Evolutionary conservation across 2,888 invertebrate species (phyloP), one percentile per base, ranked within the genome.

Genomic region (Ypsolopha scabrella): DNA sequence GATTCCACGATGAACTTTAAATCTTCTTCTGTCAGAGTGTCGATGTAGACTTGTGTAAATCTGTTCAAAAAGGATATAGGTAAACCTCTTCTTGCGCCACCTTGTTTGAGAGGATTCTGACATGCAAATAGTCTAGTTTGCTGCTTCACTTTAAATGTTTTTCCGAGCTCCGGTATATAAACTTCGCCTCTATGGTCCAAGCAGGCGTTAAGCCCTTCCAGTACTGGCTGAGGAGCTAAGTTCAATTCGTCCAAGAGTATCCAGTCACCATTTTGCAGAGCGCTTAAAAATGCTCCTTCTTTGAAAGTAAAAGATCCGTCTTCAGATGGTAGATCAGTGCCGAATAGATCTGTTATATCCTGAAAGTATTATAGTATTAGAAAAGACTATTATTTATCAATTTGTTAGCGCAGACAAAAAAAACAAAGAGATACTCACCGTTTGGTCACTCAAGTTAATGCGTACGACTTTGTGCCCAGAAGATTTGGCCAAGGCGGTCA

Each of bases 401-500:
- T 2, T 38, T 1, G 10, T 10, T 39, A 39, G 11, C 6, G 10
- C 6, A 39, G 2, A 39, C 6, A 10, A 11, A 9, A 11, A 39
- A 9, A 46, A 48, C 24, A 13, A 51, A 55, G 45, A 8, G 47
- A 49, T 57, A 83, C 89, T 86, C 82, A 95, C 94, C 39, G 99
- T 99, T 85, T 99, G 99, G 68, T 99, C 99, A 49, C 99, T 99
- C 48, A 99, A 88, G 87, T 99, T 99, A 54, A 99, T 96, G 46
- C 99, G 89, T 10, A 97, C 92, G 37, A 99, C 90, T 65, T 90
- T 89, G 71, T 96, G 91, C 1, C 96, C 94, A 2, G 96, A 91
- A 7, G 91, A 90, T 66, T 90, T 92, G 0, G 98, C 98, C 41
- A 99, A 82, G 34, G 97, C 97, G 51, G 93, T 91, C 1, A 99